Evolutionary conservation across 2,888 invertebrate species (phyloP), one percentile per base, ranked within the genome.

Genomic region (Pycnomerus fuliginosus): DNA sequence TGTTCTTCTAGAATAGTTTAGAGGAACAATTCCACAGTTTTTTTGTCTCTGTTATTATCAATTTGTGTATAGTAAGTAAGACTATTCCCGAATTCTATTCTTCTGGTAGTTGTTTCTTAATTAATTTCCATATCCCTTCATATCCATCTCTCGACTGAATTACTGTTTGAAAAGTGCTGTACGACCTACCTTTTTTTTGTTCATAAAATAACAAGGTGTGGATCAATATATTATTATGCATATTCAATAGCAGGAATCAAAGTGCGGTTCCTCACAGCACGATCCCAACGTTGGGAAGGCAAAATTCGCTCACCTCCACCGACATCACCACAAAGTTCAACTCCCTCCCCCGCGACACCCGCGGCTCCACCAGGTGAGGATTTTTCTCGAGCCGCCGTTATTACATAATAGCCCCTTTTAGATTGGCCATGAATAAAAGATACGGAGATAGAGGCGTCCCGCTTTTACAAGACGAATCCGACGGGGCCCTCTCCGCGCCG

Each of bases 401-500:
- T 56, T 48, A 44, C 32, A 43, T 52, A 55, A 53, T 49, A 47
- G 31, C 48, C 25, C 28, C 31, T 43, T 39, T 38, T 43, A 74
- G 74, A 57, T 63, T 74, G 61, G 67, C 70, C 35, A 72, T 74
- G 70, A 72, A 70, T 62, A 74, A 74, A 64, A 64, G 74, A 60
- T 72, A 70, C 50, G 77, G 76, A 2, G 77, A 77, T 51, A 74
- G 77, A 50, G 73, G 77, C 31, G 73, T 78, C 16, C 70, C 76
- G 25, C 72, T 82, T 27, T 68, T 79, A 25, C 83, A 85, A 70
- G 87, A 88, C 64, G 88, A 88, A 68, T 82, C 83, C 58, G 89
- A 89, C 69, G 88, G 87, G 33, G 85, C 86, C 46, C 77, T 87
- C 44, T 89, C 87, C 32, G 89, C 89, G 12, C 89, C 89, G 11